These are phyloP conservation scores for Oophaga pumilio DNA, from an alignment of 2,113 vertebrate species.

Conservation along the genomic window DNA sequence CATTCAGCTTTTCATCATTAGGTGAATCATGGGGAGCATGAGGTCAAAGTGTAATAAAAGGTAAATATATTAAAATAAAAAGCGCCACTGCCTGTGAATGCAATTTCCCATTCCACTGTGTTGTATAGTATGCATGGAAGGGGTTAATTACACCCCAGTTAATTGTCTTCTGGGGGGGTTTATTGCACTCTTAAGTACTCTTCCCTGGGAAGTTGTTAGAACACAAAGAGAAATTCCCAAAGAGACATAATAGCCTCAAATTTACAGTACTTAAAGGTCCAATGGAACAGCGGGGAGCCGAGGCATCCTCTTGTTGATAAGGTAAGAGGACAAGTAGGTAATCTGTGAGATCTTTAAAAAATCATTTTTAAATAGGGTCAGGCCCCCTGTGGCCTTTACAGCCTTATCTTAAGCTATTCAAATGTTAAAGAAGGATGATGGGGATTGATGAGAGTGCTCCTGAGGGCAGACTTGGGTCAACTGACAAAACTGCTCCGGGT, in stretches of 20 bases:
- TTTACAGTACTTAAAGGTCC: slow-evolving; percentile 45
- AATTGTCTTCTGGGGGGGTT: slow-evolving; percentile 38
- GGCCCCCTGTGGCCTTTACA: slow-evolving; percentile 43
- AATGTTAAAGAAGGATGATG: slow-evolving; percentile 50
- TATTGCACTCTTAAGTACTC: slow-evolving; percentile 53
- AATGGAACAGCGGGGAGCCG: slow-evolving; percentile 50
- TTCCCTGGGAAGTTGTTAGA: slow-evolving; percentile 42
- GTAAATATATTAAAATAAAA: slow-evolving; percentile 19
- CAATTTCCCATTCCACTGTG: slow-evolving; percentile 10
- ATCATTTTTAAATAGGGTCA: slow-evolving; percentile 53
- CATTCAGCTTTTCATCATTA: slow-evolving; percentile 6
- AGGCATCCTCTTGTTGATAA: slow-evolving; percentile 53
- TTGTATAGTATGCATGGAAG: slow-evolving; percentile 13
- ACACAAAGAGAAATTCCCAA: slow-evolving; percentile 53
- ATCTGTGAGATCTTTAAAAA: slow-evolving; percentile 44
- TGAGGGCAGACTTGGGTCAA: slow-evolving; percentile 35
- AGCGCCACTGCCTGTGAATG: not conserved
- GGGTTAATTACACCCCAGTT: slow-evolving; percentile 54
- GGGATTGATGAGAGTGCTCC: slow-evolving; percentile 33
- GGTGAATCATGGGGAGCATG: not conserved
- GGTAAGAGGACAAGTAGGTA: slow-evolving; percentile 31
- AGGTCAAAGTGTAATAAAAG: slow-evolving; percentile 38
- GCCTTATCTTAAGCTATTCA: slow-evolving; percentile 54
- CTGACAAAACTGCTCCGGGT: slow-evolving; percentile 19
- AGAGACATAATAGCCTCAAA: slow-evolving; percentile 53